Percentiles rank a stretch among this genome's conserved stretches.
phyloP scores from a whole-genome alignment of 2,113 vertebrate species.

The Pristiophorus japonicus region DNA sequence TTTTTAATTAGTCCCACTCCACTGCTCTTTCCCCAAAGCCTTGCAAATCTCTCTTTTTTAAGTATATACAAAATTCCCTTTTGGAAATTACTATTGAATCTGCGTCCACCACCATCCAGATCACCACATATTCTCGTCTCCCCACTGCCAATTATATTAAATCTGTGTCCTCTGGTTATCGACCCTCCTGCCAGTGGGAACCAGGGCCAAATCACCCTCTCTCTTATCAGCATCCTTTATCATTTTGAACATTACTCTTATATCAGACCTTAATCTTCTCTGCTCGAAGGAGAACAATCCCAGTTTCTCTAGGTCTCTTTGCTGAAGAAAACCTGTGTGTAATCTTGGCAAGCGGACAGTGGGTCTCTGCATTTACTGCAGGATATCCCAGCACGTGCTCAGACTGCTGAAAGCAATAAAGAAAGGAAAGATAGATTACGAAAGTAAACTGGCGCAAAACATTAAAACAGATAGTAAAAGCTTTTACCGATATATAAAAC shows the following conservation, averaged over 20 bases:
- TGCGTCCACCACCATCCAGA: neutral
- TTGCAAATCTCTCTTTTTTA: neutral
- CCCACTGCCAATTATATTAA: neutral
- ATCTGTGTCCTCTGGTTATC: neutral
- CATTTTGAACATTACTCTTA: neutral
- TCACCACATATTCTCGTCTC: neutral
- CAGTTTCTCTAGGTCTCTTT: neutral
- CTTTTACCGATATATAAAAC: too few species aligned
- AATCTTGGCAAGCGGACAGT: neutral
- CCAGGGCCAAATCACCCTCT: too few species aligned
- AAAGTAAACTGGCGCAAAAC: too few species aligned
- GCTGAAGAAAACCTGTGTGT: neutral
- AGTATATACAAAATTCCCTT: neutral
- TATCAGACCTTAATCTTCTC: neutral
- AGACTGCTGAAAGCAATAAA: too few species aligned
- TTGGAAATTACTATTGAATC: neutral
- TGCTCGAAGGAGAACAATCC: neutral
- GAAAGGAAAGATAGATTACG: too few species aligned
- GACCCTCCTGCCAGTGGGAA: neutral
- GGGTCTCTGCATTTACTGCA: neutral
- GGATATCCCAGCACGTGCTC: neutral
- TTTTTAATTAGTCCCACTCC: neutral
- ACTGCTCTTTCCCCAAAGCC: neutral
- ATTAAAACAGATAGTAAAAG: too few species aligned
- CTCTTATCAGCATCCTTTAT: neutral